Evolutionary conservation across 2,888 invertebrate species (phyloP).

Genomic region (Microplitis manilae): DNA sequence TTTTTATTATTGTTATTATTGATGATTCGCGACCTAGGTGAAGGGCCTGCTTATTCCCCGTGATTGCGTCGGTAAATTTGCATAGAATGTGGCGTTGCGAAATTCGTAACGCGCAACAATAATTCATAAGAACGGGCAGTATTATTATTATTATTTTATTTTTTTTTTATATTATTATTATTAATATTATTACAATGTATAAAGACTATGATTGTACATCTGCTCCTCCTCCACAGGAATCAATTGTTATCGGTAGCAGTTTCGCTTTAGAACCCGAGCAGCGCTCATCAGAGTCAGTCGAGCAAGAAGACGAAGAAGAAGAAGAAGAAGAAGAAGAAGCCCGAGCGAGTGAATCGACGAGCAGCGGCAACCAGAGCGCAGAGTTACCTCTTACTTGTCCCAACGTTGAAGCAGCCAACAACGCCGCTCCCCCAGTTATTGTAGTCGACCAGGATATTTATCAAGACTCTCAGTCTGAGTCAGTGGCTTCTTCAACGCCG

Average conservation of each 20-base stretch:
- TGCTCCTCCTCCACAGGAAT: slow-evolving; percentile 55
- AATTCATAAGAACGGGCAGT: slow-evolving; percentile 41
- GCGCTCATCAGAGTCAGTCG: slow-evolving; percentile 38
- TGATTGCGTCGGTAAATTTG: slow-evolving; percentile 53
- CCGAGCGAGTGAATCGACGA: slow-evolving; percentile 19
- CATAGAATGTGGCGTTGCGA: slow-evolving; percentile 68
- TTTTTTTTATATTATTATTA: slow-evolving; percentile 39
- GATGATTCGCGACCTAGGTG: slow-evolving; percentile 13
- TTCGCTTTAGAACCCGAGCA: slow-evolving; percentile 41
- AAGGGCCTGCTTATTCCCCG: slow-evolving; percentile 15
- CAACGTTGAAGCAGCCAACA: slow-evolving; percentile 6
- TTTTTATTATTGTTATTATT: background rate
- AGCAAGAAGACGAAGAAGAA: slow-evolving; percentile 39
- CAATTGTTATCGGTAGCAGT: slow-evolving; percentile 51
- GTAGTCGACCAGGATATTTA: slow-evolving; percentile 22
- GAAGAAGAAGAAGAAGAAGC: slow-evolving; percentile 42
- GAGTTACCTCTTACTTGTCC: slow-evolving; percentile 21
- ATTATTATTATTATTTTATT: slow-evolving; percentile 28
- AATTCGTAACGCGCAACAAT: slow-evolving; percentile 53
- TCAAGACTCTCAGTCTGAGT: background rate
- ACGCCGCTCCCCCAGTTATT: slow-evolving; percentile 22
- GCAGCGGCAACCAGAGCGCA: slow-evolving; percentile 28
- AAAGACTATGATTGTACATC: background rate
- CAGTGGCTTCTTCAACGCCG: background rate
- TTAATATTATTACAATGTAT: background rate